These are phyloP conservation scores for Lasioglossum lativentre DNA, from an alignment of 2,888 invertebrate species.

Conservation along the genomic window DNA sequence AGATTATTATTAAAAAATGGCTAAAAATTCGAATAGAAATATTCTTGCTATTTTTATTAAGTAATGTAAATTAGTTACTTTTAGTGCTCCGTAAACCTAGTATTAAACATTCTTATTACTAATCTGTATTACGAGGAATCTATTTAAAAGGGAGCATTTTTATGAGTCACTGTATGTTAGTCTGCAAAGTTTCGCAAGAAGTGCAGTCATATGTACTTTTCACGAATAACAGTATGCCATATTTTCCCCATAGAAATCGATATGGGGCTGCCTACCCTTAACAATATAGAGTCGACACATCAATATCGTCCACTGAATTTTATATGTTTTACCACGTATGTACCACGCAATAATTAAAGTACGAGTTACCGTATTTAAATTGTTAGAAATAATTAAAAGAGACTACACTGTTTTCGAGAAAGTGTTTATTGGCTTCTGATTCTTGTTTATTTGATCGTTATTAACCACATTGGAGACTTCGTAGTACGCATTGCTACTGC, in stretches of 20 bases:
- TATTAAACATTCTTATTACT: not conserved
- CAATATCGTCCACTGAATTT: not conserved
- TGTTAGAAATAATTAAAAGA: not conserved
- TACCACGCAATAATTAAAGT: not conserved
- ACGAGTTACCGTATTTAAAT: not conserved
- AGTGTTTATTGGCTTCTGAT: too few relatives aligned
- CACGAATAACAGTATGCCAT: not conserved
- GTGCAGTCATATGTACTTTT: too few relatives aligned
- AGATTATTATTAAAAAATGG: too few relatives aligned
- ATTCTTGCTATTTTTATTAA: not conserved
- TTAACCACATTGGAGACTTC: too few relatives aligned
- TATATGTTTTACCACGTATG: not conserved
- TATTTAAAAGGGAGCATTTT: not conserved
- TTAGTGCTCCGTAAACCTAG: too few relatives aligned
- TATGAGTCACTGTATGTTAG: not conserved
- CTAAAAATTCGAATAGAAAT: not conserved
- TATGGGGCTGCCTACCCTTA: not conserved
- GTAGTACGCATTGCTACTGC: too few relatives aligned
- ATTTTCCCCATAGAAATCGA: slow-evolving; percentile 2
- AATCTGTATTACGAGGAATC: not conserved
- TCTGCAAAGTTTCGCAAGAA: not conserved
- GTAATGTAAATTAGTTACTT: not conserved
- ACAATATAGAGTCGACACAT: not conserved
- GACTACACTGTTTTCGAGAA: not conserved
- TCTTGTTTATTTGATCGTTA: too few relatives aligned